Evolutionary conservation across 2,888 invertebrate species (phyloP), one percentile per base, ranked within the genome.

Genomic region (Xylota segnis): DNA sequence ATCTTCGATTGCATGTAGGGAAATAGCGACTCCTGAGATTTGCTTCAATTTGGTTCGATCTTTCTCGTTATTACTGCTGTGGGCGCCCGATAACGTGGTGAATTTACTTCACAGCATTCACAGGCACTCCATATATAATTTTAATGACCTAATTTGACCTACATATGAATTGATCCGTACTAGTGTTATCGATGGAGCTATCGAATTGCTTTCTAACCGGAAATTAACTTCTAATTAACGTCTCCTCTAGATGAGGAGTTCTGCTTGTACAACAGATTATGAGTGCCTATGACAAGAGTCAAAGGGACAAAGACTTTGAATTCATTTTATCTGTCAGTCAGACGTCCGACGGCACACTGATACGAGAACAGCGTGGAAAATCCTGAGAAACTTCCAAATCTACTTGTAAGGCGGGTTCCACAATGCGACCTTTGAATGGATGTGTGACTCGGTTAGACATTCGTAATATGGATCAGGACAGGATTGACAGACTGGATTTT

Each of bases 41-140:
- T 79, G 65, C 65, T 84, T 74, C 68, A 74, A 75, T 79, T 79
- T 84, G 56, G 70, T 75, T 75, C 75, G 79, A 75, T 84, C 63
- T 75, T 65, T 63, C 43, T 34, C n/a, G 50, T 63, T 37, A 56
- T 56, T 61, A 40, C 16, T 66, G 66, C 47, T 50, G 68, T 70
- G 50, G 40, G 70, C 68, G 54, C 37, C 40, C 77, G 83, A 83
- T 78, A 83, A 47, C 77, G 72, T 83, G 59, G 27, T 45, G 27
- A 58, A 66, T 74, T 29, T 68, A 66, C 71, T 71, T 56, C 29
- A 56, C 47, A 27, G 12, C 47, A 68, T 66, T n/a, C 58, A 29
- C 52, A 61, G 34, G 45, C 43, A 74, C 43, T 71, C 52, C 34
- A 66, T 52, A 43, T 58, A 58, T 71, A 54, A 65, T 71, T 29